Percentiles rank a stretch among this genome's conserved stretches.
phyloP scores from a whole-genome alignment of 2,888 invertebrate genomes.

The Brassicogethes aeneus region DNA sequence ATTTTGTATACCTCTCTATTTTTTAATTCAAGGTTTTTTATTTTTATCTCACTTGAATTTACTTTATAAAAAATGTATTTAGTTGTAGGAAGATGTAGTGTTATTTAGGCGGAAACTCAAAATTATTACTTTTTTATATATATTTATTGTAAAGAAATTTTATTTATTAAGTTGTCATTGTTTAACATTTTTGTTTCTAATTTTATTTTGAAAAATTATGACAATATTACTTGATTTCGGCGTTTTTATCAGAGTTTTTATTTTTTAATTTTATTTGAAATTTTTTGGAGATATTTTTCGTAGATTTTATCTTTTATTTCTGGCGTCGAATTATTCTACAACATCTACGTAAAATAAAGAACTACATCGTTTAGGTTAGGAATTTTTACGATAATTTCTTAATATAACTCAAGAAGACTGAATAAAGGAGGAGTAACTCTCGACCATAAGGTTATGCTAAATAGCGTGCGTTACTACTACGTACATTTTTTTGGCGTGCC shows the following conservation, averaged over 20 bases:
- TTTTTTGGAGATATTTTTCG: slow-evolving; percentile 26
- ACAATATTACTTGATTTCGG: slow-evolving; percentile 32
- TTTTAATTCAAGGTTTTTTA: no score
- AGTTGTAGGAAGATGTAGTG: no score
- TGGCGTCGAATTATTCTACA: slow-evolving; percentile 29
- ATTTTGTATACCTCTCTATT: no score
- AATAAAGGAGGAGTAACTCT: slow-evolving; percentile 6
- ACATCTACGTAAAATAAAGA: slow-evolving; percentile 31
- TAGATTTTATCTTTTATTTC: slow-evolving; percentile 22
- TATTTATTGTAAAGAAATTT: slow-evolving; percentile 23
- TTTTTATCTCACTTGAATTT: no score
- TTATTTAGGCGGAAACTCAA: no score
- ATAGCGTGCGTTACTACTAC: no score
- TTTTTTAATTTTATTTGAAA: slow-evolving; percentile 16
- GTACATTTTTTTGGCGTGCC: no score
- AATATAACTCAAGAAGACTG: no score
- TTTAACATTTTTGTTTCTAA: slow-evolving; percentile 25
- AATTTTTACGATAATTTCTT: slow-evolving; percentile 8
- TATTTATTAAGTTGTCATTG: slow-evolving; percentile 28
- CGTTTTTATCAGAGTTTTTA: slow-evolving; percentile 20
- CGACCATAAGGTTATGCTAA: slow-evolving; percentile 4
- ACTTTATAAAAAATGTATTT: no score
- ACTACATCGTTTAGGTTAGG: slow-evolving; percentile 21
- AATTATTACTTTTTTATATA: slow-evolving; percentile 27
- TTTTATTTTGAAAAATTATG: slow-evolving; percentile 31